Conservation (phyloP, 2,888 invertebrate species). For the Elegia similella region DNA sequence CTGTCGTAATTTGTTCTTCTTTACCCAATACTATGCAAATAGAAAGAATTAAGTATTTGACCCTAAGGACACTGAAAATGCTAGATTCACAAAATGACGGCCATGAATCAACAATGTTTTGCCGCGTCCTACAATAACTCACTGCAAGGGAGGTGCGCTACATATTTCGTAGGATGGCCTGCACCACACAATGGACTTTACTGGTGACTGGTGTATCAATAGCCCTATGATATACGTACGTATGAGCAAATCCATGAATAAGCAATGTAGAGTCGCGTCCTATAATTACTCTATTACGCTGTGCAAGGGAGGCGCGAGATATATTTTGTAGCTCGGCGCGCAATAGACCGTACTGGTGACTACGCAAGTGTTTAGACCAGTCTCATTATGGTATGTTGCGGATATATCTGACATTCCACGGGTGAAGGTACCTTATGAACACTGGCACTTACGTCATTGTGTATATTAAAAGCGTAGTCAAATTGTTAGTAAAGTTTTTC, state of each 20-base stretch:
- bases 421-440: no score
- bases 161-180: conserved; percentile 14
- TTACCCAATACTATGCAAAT: not conserved
- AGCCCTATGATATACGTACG: no score
- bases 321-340: conserved; percentile 13
- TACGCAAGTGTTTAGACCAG: not conserved
- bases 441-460: no score
- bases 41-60: no score
- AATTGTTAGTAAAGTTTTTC: no score
- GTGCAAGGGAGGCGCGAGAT: conserved; percentile 15
- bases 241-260: no score
- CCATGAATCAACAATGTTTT: conserved; percentile 16
- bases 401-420: no score
- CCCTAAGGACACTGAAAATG: not conserved
- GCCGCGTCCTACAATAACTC: conserved; percentile 11
- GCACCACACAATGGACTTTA: conserved; percentile 8
- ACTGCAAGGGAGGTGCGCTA: conserved; percentile 15
- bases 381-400: no score
- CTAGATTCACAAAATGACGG: conserved; percentile 11
- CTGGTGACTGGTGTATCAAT: no score
- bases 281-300: conserved; percentile 11
- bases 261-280: conserved; percentile 14
- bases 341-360: not conserved
- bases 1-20: no score
- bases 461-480: no score